Conservation (phyloP, 2,797 vertebrate genomes). For the Pipistrellus pipistrellus region DNA sequence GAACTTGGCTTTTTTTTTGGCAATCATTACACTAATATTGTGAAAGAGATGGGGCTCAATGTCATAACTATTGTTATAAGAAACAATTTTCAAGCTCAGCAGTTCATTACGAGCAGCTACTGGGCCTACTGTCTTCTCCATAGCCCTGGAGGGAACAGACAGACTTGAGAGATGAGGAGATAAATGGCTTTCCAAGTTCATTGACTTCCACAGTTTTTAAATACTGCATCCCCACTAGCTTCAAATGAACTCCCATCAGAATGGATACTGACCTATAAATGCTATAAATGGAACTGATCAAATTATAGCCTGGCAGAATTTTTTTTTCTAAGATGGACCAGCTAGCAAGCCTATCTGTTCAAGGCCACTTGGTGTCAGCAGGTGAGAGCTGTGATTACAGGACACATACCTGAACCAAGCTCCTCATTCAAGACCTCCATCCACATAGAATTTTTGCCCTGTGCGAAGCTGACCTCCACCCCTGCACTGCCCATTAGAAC, state of each 20-base stretch:
- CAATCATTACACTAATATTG: constrained; percentile 22
- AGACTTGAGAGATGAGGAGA: not conserved
- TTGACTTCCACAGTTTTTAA: constrained; percentile 26
- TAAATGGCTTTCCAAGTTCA: constrained; percentile 4
- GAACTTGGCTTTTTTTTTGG: not conserved
- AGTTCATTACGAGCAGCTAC: not conserved
- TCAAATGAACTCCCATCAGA: not conserved
- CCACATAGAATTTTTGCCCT: not conserved
- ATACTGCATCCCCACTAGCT: not conserved
- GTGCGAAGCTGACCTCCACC: not conserved
- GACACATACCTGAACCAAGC: not conserved
- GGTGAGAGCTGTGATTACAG: not conserved
- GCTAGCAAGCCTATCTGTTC: not conserved
- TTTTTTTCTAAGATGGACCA: not conserved
- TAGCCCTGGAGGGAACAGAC: not conserved
- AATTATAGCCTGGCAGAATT: not conserved
- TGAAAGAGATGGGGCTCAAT: not conserved
- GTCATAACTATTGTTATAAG: not conserved
- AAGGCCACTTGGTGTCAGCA: not conserved
- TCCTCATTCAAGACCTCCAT: not conserved
- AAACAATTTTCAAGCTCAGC: constrained; percentile 51
- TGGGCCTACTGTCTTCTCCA: not conserved
- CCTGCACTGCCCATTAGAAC: not conserved
- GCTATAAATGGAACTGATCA: not conserved
- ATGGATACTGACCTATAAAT: not conserved